Base-by-base conservation (phyloP, 1,140 invertebrate genomes). In the Psix sp. region DNA sequence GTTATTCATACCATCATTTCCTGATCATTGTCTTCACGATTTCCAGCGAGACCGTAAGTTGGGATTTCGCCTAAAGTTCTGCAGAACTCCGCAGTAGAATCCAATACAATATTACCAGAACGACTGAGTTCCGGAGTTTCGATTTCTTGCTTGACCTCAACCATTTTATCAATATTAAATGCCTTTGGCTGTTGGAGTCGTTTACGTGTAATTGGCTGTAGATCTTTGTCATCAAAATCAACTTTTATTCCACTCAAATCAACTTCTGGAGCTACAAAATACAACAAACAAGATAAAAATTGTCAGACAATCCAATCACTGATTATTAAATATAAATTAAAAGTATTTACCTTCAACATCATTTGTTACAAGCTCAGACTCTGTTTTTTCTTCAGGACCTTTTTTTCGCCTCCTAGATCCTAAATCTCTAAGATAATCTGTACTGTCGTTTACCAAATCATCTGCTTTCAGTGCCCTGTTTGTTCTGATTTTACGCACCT, bases 61-160 rank as follows among this genome's bases (percentile, higher is more conserved):
- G 96, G 96, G 79, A 98, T 97, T 83, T 98, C 96, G 15, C 97
- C 96, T 1, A 99, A 88, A 29, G 96, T 97, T 72, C 97, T 90
- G 84, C 97, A 99, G 89, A 99, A 99, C 88, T 99, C 98, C 0
- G 96, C 96, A 0, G 96, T 98, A 9, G 96, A 92, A 88, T 99
- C 97, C 20, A 99, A 86, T 20, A 95, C 90, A 74, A 99, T 97
- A 63, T 89, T 89, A 1, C 89, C 88, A 24, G 79, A 42, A 16
- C 85, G 84, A 48, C 81, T 77, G 29, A 80, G 78, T 5, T 87
- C 86, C 7, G 81, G 80, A 17, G 66, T 79, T 3, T 86, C 80
- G 14, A 77, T 80, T 60, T 87, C 83, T 21, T 82, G 80, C 80
- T 81, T 90, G 76, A 51, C 78, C 46, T 83, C 26, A 38, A 74